Conservation (phyloP, 2,113 vertebrate species). For the Cyrtonyx montezumae region DNA sequence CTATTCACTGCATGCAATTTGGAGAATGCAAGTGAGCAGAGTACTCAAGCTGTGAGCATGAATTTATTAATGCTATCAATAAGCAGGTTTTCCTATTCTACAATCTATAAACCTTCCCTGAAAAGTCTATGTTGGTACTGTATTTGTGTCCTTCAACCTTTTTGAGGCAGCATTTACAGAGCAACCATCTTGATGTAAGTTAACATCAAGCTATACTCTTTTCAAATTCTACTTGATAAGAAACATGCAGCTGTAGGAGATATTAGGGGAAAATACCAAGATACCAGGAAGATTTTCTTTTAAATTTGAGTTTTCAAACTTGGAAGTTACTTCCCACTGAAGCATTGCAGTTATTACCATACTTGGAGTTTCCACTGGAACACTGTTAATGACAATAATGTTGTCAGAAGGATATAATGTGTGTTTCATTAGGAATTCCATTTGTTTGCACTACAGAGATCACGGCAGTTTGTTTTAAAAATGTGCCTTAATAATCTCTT, state of each 20-base stretch:
- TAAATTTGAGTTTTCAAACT: background rate
- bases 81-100: background rate
- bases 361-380: background rate
- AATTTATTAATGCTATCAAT: background rate
- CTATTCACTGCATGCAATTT: background rate
- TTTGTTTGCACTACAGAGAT: background rate
- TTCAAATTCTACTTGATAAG: background rate
- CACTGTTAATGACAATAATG: background rate
- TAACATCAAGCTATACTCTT: background rate
- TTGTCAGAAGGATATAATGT: background rate
- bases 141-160: background rate
- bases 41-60: background rate
- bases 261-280: background rate
- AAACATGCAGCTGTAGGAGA: background rate
- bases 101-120: background rate
- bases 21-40: background rate
- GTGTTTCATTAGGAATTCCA: conserved; percentile 47
- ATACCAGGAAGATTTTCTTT: background rate
- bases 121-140: background rate
- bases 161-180: background rate
- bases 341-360: background rate
- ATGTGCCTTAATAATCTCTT: conserved; percentile 30
- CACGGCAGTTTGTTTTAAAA: background rate
- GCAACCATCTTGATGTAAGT: background rate
- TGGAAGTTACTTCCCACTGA: background rate